Evolutionary conservation across 2,888 invertebrate genomes (phyloP), one percentile per base, ranked within the genome.

Genomic region (Cataglyphis cursor): DNA sequence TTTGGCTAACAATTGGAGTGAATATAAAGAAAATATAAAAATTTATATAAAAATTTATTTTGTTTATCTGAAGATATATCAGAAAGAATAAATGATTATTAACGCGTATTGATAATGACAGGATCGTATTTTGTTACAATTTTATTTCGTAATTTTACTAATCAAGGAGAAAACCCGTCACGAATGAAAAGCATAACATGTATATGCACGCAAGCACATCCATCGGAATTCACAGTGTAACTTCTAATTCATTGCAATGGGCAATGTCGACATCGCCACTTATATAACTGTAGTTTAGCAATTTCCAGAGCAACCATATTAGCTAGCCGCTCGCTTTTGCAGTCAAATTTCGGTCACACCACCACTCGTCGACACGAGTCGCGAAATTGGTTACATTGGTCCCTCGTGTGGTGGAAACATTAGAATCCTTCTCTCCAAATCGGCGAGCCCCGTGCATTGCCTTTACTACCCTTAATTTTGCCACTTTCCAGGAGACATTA

Each of bases 211-310:
- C 15, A 57, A 28, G 57, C 15, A 4, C n/a, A 72, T 21, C 57
- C 35, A 61, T 76, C 68, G 48, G 64, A 65, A 57, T 68, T 64
- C 70, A 31, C 21, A 24, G 5, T 12, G n/a, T 18, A 54, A 68
- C 51, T 68, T 61, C 65, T 64, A 61, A 64, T 85, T 88, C 84
- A 82, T 82, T 68, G 78, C 72, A 31, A 81, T 81, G 75, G 76
- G 74, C 68, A 83, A 81, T 83, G 83, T 85, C 82, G 75, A 31
- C 76, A 75, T 83, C 85, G 62, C 82, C 82, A 75, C 86, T 89
- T 86, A 86, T 73, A 41, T 74, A 81, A 86, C 82, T 83, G 88
- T 70, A 89, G 85, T 89, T 90, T 28, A 31, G 66, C 83, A 90
- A 74, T 89, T 90, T 86, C 75, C 78, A 87, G 83, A 87, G 83